Evolutionary conservation across 2,113 vertebrate genomes (phyloP).

Genomic region (Cyanoderma ruficeps): DNA sequence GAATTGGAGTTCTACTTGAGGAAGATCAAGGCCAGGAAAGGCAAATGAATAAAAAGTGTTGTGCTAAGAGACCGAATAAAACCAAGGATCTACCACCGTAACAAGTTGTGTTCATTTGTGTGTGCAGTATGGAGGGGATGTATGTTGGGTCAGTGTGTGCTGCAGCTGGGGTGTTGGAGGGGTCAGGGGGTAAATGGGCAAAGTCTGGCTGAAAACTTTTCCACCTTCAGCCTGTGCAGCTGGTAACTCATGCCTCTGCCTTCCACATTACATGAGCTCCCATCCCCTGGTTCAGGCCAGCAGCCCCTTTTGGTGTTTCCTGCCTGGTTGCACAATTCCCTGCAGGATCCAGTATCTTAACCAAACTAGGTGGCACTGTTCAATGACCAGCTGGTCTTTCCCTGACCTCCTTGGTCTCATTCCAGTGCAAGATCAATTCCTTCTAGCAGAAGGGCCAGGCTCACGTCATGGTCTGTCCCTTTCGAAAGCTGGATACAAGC

Average conservation of each 20-base stretch:
- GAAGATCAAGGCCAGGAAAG: constrained; percentile 99
- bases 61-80: constrained; percentile 69
- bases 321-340: background rate
- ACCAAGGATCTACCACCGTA: background rate
- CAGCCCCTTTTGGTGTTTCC: background rate
- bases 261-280: rapidly evolving
- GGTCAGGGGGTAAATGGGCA: background rate
- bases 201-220: background rate
- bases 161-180: background rate
- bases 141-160: background rate
- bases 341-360: background rate
- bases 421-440: constrained; percentile 56
- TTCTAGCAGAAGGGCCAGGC: constrained; percentile 65
- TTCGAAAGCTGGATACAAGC: constrained; percentile 54
- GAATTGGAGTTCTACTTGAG: constrained; percentile 98
- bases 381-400: constrained; percentile 56
- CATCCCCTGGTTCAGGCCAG: background rate
- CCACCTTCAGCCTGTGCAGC: too few species aligned
- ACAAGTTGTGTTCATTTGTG: background rate
- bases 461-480: background rate
- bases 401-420: constrained; percentile 51
- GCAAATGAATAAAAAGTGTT: constrained; percentile 87
- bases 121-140: background rate
- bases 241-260: background rate
- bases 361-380: constrained; percentile 44